Conservation (phyloP, 2,113 vertebrate species). For the Monopterus albus region DNA sequence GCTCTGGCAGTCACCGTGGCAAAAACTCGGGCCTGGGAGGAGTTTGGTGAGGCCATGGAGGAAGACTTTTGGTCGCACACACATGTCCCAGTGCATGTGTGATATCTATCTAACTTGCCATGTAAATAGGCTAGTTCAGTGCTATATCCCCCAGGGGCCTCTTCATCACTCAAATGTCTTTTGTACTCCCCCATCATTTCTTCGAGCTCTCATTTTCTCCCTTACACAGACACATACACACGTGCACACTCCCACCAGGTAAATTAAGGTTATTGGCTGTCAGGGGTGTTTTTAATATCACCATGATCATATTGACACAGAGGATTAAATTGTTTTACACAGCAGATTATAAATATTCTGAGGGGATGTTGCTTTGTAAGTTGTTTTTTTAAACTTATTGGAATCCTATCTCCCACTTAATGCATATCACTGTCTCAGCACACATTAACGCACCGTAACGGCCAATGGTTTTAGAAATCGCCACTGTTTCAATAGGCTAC, state of each 20-base stretch:
- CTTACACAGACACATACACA: constrained; percentile 1
- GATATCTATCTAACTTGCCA: constrained; percentile 50
- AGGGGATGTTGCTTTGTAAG: constrained; percentile 40
- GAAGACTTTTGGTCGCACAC: too few species aligned
- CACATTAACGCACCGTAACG: constrained; percentile 40
- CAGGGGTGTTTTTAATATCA: constrained; percentile 66
- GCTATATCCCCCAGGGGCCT: constrained; percentile 58
- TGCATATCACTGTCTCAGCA: constrained; percentile 22
- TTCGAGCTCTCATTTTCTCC: constrained; percentile 37
- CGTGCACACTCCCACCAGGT: constrained; percentile 57
- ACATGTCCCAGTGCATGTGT: background rate
- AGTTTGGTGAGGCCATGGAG: too few species aligned
- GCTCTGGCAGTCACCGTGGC: too few species aligned
- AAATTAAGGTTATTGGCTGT: constrained; percentile 69
- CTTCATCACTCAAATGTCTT: constrained; percentile 68
- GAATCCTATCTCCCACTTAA: constrained; percentile 38
- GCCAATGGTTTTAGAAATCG: constrained; percentile 25
- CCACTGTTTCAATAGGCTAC: constrained; percentile 13
- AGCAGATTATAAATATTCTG: constrained; percentile 58
- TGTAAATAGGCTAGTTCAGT: constrained; percentile 68
- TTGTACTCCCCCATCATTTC: constrained; percentile 57
- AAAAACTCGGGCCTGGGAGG: too few species aligned
- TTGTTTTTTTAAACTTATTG: constrained; percentile 62
- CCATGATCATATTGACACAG: constrained; percentile 71
- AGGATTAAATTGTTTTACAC: constrained; percentile 68